Percentiles rank a stretch among this genome's conserved stretches.
These are phyloP conservation scores for Orchesellides sinensis DNA, from an alignment of 2,888 invertebrate species.

Conservation along the genomic window DNA sequence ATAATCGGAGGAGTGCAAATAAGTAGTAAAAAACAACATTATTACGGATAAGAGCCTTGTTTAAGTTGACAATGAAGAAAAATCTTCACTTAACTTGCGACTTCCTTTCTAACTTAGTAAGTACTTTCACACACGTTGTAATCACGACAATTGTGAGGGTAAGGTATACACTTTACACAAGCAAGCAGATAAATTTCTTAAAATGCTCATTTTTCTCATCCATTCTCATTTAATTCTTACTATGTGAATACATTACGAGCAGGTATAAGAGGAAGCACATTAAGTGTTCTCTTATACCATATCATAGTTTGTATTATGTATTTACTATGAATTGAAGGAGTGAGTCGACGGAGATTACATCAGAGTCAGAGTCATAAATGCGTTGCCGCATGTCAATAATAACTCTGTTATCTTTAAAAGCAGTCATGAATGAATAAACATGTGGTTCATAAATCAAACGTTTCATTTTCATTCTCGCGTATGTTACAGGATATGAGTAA, in stretches of 20 bases:
- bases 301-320: too few relatives aligned
- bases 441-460: slow-evolving; percentile 49
- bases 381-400: slow-evolving; percentile 57
- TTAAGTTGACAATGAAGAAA: slow-evolving; percentile 1
- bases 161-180: too few relatives aligned
- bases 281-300: too few relatives aligned
- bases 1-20: slow-evolving; percentile 10
- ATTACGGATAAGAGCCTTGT: not conserved
- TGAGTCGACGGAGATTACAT: too few relatives aligned
- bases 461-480: slow-evolving; percentile 42
- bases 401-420: slow-evolving; percentile 51
- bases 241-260: too few relatives aligned
- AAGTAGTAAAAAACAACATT: not conserved
- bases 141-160: too few relatives aligned
- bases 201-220: too few relatives aligned
- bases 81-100: slow-evolving; percentile 33
- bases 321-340: too few relatives aligned
- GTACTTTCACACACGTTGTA: too few relatives aligned
- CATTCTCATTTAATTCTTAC: too few relatives aligned
- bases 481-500: slow-evolving; percentile 35
- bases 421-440: slow-evolving; percentile 28
- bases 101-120: slow-evolving; percentile 32
- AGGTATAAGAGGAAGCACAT: too few relatives aligned
- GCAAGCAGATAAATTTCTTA: too few relatives aligned
- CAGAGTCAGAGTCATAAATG: slow-evolving; percentile 17